Percentiles rank a stretch among this genome's conserved stretches.
phyloP scores from a whole-genome alignment of 2,888 invertebrate genomes.

The Troides oblongomaculatus region DNA sequence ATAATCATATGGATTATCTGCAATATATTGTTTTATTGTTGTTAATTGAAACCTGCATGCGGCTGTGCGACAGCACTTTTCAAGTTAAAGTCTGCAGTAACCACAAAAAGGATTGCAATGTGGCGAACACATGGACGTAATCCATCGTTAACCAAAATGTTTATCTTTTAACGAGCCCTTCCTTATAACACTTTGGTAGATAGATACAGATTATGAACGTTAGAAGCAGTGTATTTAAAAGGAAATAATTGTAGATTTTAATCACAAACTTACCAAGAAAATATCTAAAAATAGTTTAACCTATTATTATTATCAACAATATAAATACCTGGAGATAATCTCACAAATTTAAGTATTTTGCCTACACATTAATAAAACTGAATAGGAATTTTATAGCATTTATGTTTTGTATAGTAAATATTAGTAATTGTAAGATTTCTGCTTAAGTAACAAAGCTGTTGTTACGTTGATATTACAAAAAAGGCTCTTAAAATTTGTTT shows the following conservation, averaged over 20 bases:
- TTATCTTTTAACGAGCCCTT: conserved; percentile 37
- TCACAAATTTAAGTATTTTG: too few relatives aligned
- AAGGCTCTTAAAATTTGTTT: too few relatives aligned
- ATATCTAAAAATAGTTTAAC: neutral
- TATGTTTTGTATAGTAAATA: too few relatives aligned
- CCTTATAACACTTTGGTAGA: conserved; percentile 30
- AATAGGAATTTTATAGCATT: too few relatives aligned
- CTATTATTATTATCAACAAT: neutral
- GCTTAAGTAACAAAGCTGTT: too few relatives aligned
- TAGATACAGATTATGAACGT: conserved; percentile 22
- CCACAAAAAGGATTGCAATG: conserved; percentile 54
- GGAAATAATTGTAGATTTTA: neutral
- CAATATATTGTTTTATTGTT: too few relatives aligned
- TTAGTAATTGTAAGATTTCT: too few relatives aligned
- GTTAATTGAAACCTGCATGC: neutral
- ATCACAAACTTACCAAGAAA: neutral
- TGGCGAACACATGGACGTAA: conserved; percentile 63
- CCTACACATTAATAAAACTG: too few relatives aligned
- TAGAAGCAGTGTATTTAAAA: neutral
- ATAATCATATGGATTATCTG: too few relatives aligned
- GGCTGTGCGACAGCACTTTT: conserved; percentile 38
- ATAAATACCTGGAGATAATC: too few relatives aligned
- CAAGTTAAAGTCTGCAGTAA: conserved; percentile 31
- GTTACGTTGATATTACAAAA: too few relatives aligned
- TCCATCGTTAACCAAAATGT: conserved; percentile 41